Evolutionary conservation across 2,797 vertebrate species (phyloP).

Genomic region (Siniperca obscura): DNA sequence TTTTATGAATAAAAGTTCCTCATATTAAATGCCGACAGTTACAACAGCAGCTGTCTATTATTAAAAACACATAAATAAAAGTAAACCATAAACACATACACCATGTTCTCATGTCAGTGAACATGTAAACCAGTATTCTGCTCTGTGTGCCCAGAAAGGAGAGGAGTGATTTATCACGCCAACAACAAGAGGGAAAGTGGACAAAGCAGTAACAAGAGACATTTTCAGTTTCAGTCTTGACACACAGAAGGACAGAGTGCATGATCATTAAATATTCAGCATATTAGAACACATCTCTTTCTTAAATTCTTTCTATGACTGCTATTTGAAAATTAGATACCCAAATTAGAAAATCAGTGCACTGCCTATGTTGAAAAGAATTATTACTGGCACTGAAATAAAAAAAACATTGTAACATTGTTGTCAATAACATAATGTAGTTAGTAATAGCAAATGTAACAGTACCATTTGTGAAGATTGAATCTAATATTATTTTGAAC

Average conservation of each 20-base stretch:
- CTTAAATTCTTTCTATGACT: conserved; percentile 39
- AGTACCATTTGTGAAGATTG: conserved; percentile 22
- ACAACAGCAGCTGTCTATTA: conserved; percentile 71
- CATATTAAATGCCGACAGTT: conserved; percentile 74
- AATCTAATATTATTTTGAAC: conserved; percentile 23
- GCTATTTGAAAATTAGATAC: conserved; percentile 27
- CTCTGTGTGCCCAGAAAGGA: conserved; percentile 48
- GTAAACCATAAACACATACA: conserved; percentile 43
- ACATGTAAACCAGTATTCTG: conserved; percentile 70
- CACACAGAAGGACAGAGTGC: conserved; percentile 55
- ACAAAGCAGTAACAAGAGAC: conserved; percentile 42
- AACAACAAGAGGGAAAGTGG: conserved; percentile 30
- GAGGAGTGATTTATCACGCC: conserved; percentile 22
- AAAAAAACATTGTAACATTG: background rate
- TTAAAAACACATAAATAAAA: conserved; percentile 73
- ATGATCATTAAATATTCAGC: conserved; percentile 67
- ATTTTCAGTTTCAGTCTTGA: conserved; percentile 47
- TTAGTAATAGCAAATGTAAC: conserved; percentile 32
- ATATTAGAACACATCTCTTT: conserved; percentile 51
- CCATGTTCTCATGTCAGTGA: conserved; percentile 57
- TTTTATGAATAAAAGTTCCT: conserved; percentile 83
- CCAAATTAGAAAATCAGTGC: conserved; percentile 61
- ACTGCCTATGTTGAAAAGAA: conserved; percentile 48
- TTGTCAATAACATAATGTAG: conserved; percentile 6
- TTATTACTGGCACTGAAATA: conserved; percentile 59